Base-by-base conservation (phyloP, 2,113 vertebrate genomes). In the Craseonycteris thonglongyai region DNA sequence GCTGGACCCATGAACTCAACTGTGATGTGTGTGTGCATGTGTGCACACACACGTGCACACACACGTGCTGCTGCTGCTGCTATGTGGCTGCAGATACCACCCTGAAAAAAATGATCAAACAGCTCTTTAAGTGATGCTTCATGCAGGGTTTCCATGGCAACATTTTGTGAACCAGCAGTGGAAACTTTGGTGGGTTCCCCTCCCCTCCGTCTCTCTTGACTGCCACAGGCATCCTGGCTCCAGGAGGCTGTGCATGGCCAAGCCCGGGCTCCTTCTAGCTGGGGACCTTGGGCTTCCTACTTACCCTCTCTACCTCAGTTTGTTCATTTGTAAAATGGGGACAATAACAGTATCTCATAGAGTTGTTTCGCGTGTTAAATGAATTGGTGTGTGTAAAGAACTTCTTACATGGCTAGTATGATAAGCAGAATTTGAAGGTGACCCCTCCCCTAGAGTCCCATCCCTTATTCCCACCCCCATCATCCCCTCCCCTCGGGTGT, bases 61-160 rank as follows among this genome's bases (percentile, higher is more conserved):
- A 35, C 4, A 4, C 51, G 81, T 90, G 91, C 87, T 54, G 49
- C 74, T 18, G 63, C 45, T 47, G 93, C 83, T 84, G 71, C 82
- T 84, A 22, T 56, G 90, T 16, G 90, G 75, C 78, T 88, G 59
- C 69, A 66, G 75, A 84, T 2, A 35, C 54, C 61, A 91, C 84
- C 75, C 88, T 26, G 33, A 78, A 95, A 95, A 95, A 97, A 94
- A 95, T 83, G 93, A 97, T 95, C 96, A 93, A 95, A 94, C 87
- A 71, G 95, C 85, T 96, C 96, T 98, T 97, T 94, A 84, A 96
- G 90, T 69, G 95, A 72, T 78, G 42, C 80, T 96, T 65, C 56
- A 38, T 96, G 59, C 88, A 91, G 81, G 59, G 98, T 98, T 98
- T 97, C 98, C 96, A 97, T 98, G 97, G 94, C 97, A 95, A 98